Evolutionary conservation across 30 jellyfish, hydroid and myxozoan species (phyloP), one percentile per base, ranked within the genome.

Genomic region (Hydra vulgaris): DNA sequence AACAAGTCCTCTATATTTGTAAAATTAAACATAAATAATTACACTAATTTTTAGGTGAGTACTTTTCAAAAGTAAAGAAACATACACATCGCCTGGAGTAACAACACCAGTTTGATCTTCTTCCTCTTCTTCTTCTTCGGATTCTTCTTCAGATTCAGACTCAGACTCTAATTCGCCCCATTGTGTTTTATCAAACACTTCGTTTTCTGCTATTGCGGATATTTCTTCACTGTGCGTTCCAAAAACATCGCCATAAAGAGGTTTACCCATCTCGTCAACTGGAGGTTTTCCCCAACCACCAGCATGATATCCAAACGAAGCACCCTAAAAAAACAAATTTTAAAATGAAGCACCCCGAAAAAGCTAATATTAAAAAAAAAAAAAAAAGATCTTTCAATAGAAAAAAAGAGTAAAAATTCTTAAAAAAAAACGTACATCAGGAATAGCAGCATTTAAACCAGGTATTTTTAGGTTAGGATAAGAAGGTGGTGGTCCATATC

Each of bases 241-340:
- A 81, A 95, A 95, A 7, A 95, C 99, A 74, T 95, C 99, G 15
- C 99, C 99, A 76, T 95, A 95, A 8, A 95, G 89, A 20, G 99
- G 99, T 72, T 90, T 89, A 19, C 99, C 99, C 74, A 79, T 78
- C 74, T 95, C 99, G 80, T 95, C 99, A 25, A 95, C 97, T 25
- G 99, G 99, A 72, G 99, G 99, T 79, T 95, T 95, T 21, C 99
- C 99, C 99, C 99, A 95, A 7, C 99, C 99, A 25, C 99, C 99
- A 25, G 97, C 97, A 81, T 95, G 99, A 27, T 95, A 95, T 7
- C 99, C 99, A 88, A 95, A 95, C 22, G 97, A 79, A 26, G 99
- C 98, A 8, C 99, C 99, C 99, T 94, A 53, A 0, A 80, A 15
- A 80, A 22, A 7, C 4, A n/a, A 68, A 18, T n/a, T 1, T 26